A percentile compares a stretch with the other conserved stretches of the same genome.
These are phyloP conservation scores for Gorsachius goisagi DNA, from an alignment of 2,113 vertebrate genomes.

Conservation along the genomic window DNA sequence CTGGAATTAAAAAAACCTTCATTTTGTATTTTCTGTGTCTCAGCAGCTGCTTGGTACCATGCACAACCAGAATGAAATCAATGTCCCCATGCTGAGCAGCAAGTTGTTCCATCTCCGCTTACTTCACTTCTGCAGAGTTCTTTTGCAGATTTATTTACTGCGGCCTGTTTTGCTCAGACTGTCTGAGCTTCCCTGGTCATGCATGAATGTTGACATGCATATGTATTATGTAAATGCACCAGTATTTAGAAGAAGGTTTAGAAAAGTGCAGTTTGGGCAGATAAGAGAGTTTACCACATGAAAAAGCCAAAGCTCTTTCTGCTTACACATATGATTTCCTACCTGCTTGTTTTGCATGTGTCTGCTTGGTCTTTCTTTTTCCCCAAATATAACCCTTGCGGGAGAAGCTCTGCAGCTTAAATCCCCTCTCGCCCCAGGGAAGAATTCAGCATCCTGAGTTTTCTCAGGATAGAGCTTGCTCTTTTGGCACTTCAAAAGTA, in stretches of 20 bases:
- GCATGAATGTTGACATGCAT: not conserved
- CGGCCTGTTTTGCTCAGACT: not conserved
- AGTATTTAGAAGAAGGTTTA: not conserved
- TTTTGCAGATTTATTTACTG: not conserved
- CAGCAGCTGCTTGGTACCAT: not conserved
- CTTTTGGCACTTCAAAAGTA: not conserved
- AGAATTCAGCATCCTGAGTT: not conserved
- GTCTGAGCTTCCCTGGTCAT: not conserved
- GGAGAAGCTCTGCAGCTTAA: not conserved
- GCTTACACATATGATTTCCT: not conserved
- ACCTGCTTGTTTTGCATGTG: not conserved
- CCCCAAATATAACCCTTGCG: not conserved
- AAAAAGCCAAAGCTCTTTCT: not conserved
- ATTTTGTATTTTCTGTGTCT: not conserved
- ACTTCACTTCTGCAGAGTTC: not conserved
- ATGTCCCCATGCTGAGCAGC: not conserved
- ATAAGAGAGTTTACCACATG: not conserved
- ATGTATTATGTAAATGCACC: not conserved
- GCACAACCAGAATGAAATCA: not conserved
- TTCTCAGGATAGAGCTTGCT: not conserved
- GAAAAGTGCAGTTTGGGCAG: not conserved
- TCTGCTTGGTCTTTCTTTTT: not conserved
- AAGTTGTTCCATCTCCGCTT: not conserved
- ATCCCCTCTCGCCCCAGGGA: not conserved
- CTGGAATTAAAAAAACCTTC: not conserved